These are phyloP conservation scores for Bagarius yarrelli DNA, from an alignment of 2,113 vertebrate species.

Conservation along the genomic window DNA sequence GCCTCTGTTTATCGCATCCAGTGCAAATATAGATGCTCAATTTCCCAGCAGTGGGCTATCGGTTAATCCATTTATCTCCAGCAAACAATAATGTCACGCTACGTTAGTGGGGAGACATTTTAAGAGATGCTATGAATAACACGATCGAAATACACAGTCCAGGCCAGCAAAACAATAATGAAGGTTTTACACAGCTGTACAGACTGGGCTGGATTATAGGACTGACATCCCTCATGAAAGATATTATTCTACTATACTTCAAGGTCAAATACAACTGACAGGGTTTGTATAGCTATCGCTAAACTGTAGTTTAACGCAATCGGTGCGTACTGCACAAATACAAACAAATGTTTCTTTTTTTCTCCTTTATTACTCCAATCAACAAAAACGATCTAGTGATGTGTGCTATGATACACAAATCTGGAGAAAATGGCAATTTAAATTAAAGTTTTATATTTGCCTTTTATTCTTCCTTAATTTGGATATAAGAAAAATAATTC, in stretches of 20 bases:
- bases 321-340: too few species aligned
- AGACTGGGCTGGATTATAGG: slow-evolving; percentile 9
- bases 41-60: slow-evolving; percentile 68
- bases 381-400: neutral
- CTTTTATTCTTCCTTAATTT: too few species aligned
- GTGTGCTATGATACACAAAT: neutral
- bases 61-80: slow-evolving; percentile 71
- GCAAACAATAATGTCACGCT: slow-evolving; percentile 73
- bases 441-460: too few species aligned
- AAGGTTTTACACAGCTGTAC: slow-evolving; percentile 29
- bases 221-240: slow-evolving; percentile 17
- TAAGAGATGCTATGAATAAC: slow-evolving; percentile 72
- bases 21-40: slow-evolving; percentile 71
- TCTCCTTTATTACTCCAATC: neutral
- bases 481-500: too few species aligned
- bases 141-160: slow-evolving; percentile 69
- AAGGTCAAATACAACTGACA: slow-evolving; percentile 56
- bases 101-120: slow-evolving; percentile 64
- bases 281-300: neutral
- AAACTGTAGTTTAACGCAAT: neutral
- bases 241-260: slow-evolving; percentile 58
- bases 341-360: neutral
- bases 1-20: slow-evolving; percentile 69
- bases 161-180: slow-evolving; percentile 59
- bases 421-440: too few species aligned